Base-by-base conservation (phyloP, 1,140 invertebrate genomes). In the Drosophila lowei region DNA sequence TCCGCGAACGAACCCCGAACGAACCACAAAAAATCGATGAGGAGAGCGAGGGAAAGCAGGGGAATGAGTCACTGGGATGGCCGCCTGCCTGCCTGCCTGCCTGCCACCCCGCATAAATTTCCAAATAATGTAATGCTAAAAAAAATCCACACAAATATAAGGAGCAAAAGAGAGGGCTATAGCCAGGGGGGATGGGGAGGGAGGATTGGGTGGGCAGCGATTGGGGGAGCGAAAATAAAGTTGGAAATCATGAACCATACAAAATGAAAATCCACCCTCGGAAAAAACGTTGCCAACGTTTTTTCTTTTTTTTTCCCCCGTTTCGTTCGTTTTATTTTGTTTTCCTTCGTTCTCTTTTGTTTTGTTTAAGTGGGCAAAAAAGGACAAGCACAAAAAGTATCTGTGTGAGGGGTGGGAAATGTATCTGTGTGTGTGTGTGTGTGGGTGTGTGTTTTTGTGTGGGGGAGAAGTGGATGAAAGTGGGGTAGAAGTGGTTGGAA, bases 191-290 rank as follows among this genome's bases (percentile, higher is more conserved):
- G 9, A 18, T 1, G 6, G 23, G 18, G 23, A 4, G 23, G 23
- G 23, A 41, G 42, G n/a, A 13, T 49, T 7, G 21, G 46, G 11
- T 43, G 8, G 50, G 61, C 60, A 64, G 23, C 58, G 59, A 38
- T 54, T 16, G 72, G 72, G 56, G 61, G 50, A 76, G 72, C 65
- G 9, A 38, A 77, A 86, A 86, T 88, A 86, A 80, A 86, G 83
- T 88, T 83, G 78, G 65, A 88, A 86, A 88, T 88, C 83, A 88
- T 88, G 78, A 86, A 86, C 74, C 83, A 83, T 76, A 88, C 78
- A 86, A 86, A 86, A 86, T 86, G 83, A 86, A 88, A 86, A 83
- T 83, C 83, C 78, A 86, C 83, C 83, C 83, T 86, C 83, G 47
- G 78, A 86, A 88, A 85, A 86, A 88, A 38, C 34, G 79, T 83